phyloP scores from a whole-genome alignment of 2,113 vertebrate genomes.

The Sebastes fasciatus region DNA sequence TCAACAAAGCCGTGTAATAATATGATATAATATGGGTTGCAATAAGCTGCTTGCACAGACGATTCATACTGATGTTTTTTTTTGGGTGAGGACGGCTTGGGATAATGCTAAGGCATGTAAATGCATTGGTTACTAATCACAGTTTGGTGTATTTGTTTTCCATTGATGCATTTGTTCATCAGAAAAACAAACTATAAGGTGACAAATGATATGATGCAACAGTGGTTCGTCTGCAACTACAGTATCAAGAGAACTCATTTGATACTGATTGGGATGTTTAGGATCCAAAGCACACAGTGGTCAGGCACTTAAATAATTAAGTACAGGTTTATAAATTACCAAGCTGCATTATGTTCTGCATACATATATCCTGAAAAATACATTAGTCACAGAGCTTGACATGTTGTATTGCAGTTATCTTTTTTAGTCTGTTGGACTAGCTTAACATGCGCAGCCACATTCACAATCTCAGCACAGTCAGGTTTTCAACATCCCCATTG shows the following conservation, averaged over 20 bases:
- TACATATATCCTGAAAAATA: background rate
- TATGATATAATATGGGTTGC: too few species aligned
- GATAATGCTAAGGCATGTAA: background rate
- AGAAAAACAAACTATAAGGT: background rate
- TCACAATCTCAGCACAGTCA: slow-evolving; percentile 46
- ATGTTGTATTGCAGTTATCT: slow-evolving; percentile 18
- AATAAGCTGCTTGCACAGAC: too few species aligned
- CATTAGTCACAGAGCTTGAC: slow-evolving; percentile 9
- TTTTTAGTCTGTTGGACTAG: slow-evolving; percentile 19
- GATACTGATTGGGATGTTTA: background rate
- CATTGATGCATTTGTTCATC: background rate
- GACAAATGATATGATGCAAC: background rate
- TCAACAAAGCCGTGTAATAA: too few species aligned
- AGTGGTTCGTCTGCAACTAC: too few species aligned
- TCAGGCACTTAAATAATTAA: background rate
- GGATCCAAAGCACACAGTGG: background rate
- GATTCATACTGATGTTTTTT: too few species aligned
- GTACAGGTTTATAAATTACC: background rate
- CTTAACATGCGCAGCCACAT: slow-evolving; percentile 49
- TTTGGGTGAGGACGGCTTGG: too few species aligned
- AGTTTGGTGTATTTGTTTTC: background rate
- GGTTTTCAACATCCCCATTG: slow-evolving; percentile 54
- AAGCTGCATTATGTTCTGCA: background rate
- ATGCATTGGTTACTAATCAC: background rate
- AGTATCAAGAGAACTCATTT: too few species aligned